These are phyloP conservation scores for Eurosta solidaginis DNA, from an alignment of 1,140 invertebrate species.

Conservation along the genomic window DNA sequence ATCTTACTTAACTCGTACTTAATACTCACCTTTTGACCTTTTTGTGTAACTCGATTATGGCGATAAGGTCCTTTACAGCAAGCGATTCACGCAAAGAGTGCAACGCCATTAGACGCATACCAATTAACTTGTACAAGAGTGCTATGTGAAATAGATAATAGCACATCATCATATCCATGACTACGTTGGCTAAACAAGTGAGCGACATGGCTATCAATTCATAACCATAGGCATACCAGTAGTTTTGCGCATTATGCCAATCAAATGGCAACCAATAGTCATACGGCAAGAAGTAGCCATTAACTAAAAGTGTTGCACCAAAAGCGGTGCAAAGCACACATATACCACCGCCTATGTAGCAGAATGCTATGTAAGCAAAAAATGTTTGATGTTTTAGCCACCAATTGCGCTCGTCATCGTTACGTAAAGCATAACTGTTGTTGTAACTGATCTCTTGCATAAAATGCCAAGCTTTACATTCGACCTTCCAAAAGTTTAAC, in stretches of 20 bases:
- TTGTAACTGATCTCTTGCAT: slow-evolving; percentile 38
- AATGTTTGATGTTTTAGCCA: slow-evolving; percentile 40
- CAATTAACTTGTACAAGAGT: slow-evolving; percentile 43
- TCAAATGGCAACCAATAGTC: slow-evolving; percentile 51
- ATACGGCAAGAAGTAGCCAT: slow-evolving; percentile 45
- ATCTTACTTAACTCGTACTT: no score
- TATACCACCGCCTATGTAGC: slow-evolving; percentile 41
- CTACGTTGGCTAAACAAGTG: slow-evolving; percentile 46
- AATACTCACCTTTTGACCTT: slow-evolving; percentile 35
- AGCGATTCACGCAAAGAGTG: neutral
- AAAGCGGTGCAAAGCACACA: slow-evolving; percentile 43
- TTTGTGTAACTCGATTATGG: slow-evolving; percentile 44
- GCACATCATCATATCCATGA: slow-evolving; percentile 47
- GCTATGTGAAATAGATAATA: slow-evolving; percentile 51
- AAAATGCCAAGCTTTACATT: slow-evolving; percentile 37
- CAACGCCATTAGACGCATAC: slow-evolving; percentile 38
- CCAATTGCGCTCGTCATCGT: slow-evolving; percentile 28
- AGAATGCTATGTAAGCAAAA: slow-evolving; percentile 42
- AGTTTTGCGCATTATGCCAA: slow-evolving; percentile 39
- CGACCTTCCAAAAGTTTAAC: slow-evolving; percentile 45
- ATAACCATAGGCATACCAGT: slow-evolving; percentile 48
- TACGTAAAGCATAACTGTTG: slow-evolving; percentile 32
- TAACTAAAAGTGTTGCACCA: slow-evolving; percentile 41
- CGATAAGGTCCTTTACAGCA: slow-evolving; percentile 37
- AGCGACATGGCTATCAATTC: slow-evolving; percentile 43